Conservation (phyloP, 2,113 vertebrate genomes). For the Scartelaos histophorus region DNA sequence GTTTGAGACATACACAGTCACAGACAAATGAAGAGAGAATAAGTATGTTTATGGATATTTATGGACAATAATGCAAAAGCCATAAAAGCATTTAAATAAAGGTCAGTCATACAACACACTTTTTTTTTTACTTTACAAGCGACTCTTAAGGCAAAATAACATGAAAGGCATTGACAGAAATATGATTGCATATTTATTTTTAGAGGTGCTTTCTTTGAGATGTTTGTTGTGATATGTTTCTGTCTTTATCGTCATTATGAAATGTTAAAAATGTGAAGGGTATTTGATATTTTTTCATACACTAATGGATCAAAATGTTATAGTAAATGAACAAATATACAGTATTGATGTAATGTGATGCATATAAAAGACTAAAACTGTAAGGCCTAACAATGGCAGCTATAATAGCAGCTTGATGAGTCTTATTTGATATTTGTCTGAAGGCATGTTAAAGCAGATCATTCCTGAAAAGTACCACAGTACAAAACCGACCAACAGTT, state of each 20-base stretch:
- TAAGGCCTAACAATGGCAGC: constrained; percentile 1
- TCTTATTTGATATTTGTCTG: neutral
- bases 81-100: constrained; percentile 53
- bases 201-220: constrained; percentile 8
- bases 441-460: constrained; percentile 20
- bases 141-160: constrained; percentile 51
- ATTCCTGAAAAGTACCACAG: neutral
- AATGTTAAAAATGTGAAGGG: neutral
- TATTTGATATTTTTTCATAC: constrained; percentile 3
- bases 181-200: constrained; percentile 53
- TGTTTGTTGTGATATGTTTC: constrained; percentile 18
- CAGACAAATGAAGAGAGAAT: constrained; percentile 21
- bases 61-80: constrained; percentile 17
- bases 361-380: neutral
- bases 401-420: constrained; percentile 40
- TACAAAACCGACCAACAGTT: neutral
- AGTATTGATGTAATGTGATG: constrained; percentile 12
- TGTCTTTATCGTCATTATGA: constrained; percentile 11
- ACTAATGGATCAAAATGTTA: neutral
- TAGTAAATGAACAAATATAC: constrained; percentile 11
- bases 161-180: constrained; percentile 44
- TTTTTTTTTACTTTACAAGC: constrained; percentile 1
- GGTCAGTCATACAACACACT: constrained; percentile 38
- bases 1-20: constrained; percentile 19
- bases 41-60: constrained; percentile 22